phyloP scores from a whole-genome alignment of 2,797 vertebrate species.

The Arnoldichthys spilopterus region DNA sequence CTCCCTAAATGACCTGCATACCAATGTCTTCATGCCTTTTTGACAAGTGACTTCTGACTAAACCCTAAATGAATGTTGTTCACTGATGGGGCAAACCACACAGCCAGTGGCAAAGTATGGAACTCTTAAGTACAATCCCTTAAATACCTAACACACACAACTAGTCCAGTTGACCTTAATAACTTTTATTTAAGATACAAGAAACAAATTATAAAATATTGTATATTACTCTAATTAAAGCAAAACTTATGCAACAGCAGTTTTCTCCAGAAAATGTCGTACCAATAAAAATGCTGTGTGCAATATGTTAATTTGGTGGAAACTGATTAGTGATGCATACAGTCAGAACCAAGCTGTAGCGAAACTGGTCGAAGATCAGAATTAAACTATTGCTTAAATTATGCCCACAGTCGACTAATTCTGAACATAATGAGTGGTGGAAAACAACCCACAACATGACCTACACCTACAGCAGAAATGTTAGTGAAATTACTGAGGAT shows the following conservation, averaged over 20 bases:
- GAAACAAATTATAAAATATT: too few relatives aligned
- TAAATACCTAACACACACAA: too few relatives aligned
- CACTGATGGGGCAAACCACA: neutral
- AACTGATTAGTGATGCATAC: too few relatives aligned
- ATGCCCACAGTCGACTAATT: neutral
- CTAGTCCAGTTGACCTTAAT: neutral
- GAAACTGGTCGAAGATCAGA: neutral
- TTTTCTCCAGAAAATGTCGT: neutral
- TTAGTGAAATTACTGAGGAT: neutral
- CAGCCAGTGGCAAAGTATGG: neutral
- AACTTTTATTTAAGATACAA: too few relatives aligned
- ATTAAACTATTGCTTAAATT: neutral
- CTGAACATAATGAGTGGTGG: neutral
- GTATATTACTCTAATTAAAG: neutral
- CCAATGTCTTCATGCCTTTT: too few relatives aligned
- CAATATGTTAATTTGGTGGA: neutral
- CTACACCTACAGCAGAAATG: neutral
- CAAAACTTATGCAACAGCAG: neutral
- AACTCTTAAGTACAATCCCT: neutral
- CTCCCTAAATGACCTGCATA: too few relatives aligned
- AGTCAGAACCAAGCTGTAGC: neutral
- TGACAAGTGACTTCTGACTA: neutral
- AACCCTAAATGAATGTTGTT: neutral
- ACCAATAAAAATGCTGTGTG: neutral
- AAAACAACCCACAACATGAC: neutral